These are phyloP conservation scores for Pemphredon lugubris DNA, from an alignment of 2,888 invertebrate species.

Conservation along the genomic window DNA sequence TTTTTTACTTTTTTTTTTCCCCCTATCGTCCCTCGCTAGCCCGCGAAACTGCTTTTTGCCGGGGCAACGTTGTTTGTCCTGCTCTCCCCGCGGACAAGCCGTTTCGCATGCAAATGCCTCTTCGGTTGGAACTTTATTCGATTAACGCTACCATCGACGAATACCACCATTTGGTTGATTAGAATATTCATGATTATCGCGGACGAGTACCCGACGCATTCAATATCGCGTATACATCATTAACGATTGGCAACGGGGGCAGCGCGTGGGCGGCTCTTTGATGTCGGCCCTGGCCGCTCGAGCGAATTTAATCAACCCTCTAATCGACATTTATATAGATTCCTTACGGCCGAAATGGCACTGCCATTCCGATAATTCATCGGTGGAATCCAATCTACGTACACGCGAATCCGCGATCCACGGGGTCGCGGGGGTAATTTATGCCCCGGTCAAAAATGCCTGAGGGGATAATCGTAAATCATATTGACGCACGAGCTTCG, in stretches of 20 bases:
- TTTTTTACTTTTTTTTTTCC: not conserved
- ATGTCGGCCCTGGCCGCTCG: conserved; percentile 11
- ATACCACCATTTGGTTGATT: too few relatives aligned
- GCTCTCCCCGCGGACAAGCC: too few relatives aligned
- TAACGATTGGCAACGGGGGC: conserved; percentile 5
- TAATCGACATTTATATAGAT: conserved; percentile 24
- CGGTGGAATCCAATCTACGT: conserved; percentile 4
- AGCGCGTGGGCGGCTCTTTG: conserved; percentile 7
- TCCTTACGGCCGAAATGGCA: conserved; percentile 3
- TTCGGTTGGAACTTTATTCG: not conserved
- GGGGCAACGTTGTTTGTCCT: too few relatives aligned
- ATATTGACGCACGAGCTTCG: not conserved
- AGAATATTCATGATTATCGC: too few relatives aligned
- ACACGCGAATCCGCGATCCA: not conserved
- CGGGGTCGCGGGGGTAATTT: too few relatives aligned
- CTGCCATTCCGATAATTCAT: conserved; percentile 12
- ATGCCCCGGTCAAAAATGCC: too few relatives aligned
- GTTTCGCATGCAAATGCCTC: not conserved
- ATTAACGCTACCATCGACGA: not conserved
- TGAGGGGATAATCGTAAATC: not conserved
- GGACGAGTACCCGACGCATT: too few relatives aligned
- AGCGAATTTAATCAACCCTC: conserved; percentile 27
- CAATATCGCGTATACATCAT: not conserved
- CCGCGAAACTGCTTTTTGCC: too few relatives aligned
- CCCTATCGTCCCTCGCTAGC: not conserved